Evolutionary conservation across 2,888 invertebrate genomes (phyloP).

Genomic region (Embidobia sp.): DNA sequence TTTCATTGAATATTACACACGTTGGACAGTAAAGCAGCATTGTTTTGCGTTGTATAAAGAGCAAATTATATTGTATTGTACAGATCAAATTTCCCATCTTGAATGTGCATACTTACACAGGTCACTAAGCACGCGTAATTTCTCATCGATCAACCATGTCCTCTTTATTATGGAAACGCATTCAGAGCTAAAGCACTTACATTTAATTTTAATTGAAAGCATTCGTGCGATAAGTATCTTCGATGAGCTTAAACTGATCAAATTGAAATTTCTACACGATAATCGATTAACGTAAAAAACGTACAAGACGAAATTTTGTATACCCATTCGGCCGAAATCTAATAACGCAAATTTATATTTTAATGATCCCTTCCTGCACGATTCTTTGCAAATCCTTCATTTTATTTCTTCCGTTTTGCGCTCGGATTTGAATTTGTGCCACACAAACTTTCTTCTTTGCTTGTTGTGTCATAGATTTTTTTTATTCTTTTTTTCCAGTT

Average conservation of each 20-base stretch:
- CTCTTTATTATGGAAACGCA: conserved; percentile 52
- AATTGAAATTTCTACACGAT: conserved; percentile 11
- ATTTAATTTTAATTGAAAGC: conserved; percentile 55
- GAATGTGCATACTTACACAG: conserved; percentile 44
- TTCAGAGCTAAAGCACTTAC: conserved; percentile 37
- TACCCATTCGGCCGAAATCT: too few species aligned
- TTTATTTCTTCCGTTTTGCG: too few species aligned
- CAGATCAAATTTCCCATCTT: conserved; percentile 26
- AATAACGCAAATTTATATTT: not conserved
- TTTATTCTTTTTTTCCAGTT: too few species aligned
- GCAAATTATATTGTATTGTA: conserved; percentile 8
- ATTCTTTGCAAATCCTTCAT: too few species aligned
- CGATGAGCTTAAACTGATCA: conserved; percentile 18
- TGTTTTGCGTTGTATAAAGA: conserved; percentile 2
- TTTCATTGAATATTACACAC: too few species aligned
- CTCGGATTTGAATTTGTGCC: too few species aligned
- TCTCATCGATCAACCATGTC: conserved; percentile 37
- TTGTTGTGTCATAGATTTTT: too few species aligned
- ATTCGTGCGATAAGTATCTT: conserved; percentile 38
- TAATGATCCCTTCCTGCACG: too few species aligned
- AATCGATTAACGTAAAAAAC: conserved; percentile 25
- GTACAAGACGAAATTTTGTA: too few species aligned
- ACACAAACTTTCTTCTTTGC: too few species aligned
- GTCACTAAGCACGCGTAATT: conserved; percentile 46
- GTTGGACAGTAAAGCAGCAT: conserved; percentile 10